Base-by-base conservation (phyloP, 2,113 vertebrate genomes). In the Podocnemis expansa region DNA sequence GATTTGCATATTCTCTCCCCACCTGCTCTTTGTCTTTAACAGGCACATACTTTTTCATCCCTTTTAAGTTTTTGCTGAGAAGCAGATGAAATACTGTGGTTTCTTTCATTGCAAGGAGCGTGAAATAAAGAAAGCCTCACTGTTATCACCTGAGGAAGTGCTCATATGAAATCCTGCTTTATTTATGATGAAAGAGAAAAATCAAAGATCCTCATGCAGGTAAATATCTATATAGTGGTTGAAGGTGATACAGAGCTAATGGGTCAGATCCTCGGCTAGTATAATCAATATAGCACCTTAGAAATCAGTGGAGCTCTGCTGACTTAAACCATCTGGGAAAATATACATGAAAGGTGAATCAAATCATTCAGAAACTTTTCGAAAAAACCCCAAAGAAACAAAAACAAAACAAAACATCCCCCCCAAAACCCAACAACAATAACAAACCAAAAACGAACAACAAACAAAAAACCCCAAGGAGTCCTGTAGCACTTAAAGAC, bases 121-220 rank as follows among this genome's bases (percentile, higher is more conserved):
- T 87, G 96, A 93, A 94, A 93, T 94, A 93, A 95, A 97, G 95
- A 86, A 95, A 3, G 63, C 96, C 94, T 95, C 95, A n/a, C 94
- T 93, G 96, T 96, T 97, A 97, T 97, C 95, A 95, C 96, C 94
- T 94, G n/a, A 14, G 95, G 95, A 97, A 89, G 93, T 85, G 91
- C 17, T 90, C 97, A 96, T 85, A 94, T 89, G 93, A 96, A 96
- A 29, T 58, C 93, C 21, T 0, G 27, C 89, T 93, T 97, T 73
- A 89, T 85, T 92, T 94, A 22, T 25, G 91, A 91, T 85, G 93
- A 93, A 70, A 94, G 96, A 95, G 91, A 84, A 93, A 89, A 22
- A n/a, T 85, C 2, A 80, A 94, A 94, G 96, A 96, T 63, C 88
- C 88, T 96, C 90, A 16, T 85, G 16, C 14, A 67, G 34, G 16